Evolutionary conservation across 1,140 invertebrate species (phyloP), one percentile per base, ranked within the genome.

Genomic region (Drosophila kanapiae): DNA sequence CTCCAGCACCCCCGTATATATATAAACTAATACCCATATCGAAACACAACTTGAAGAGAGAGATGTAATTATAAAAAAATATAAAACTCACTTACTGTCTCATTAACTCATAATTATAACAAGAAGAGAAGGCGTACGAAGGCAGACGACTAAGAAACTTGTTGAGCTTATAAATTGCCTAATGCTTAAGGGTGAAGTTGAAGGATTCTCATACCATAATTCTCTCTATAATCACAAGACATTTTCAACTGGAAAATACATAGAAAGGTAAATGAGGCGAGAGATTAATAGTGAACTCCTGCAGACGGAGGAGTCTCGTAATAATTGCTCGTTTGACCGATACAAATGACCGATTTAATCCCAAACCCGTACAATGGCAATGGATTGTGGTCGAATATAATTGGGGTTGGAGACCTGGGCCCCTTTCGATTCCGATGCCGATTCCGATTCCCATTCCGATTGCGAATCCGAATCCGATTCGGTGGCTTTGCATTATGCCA

Each of bases 401-500:
- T 5, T 3, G 6, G 14, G 38, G 13, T 4, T 6, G 14, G 14
- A 40, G 6, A 40, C 40, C 47, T 31, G 31, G 31, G 6, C 31
- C 5, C 5, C 4, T 31, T 8, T 31, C 31, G 31, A 31, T 7
- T 31, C 31, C 31, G 31, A 31, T 31, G 2, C 29, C 23, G 45
- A 43, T 47, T 37, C 56, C 56, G 38, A 79, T 71, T 42, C 2
- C 53, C 49, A 37, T 33, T 37, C n/a, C 67, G 38, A 61, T 43
- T 47, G 33, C 18, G 64, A 64, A 23, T 23, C 23, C 23, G 23
- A 23, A 23, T 23, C 23, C 23, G 23, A 23, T 23, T 23, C 23
- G 23, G 23, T 2, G 64, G 58, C 29, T 47, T 64, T 64, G 64
- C 58, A 65, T 58, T 61, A 63, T 61, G 74, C 69, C 65, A 43